phyloP scores from a whole-genome alignment of 2,797 vertebrate species.

The Propithecus deckenii region DNA sequence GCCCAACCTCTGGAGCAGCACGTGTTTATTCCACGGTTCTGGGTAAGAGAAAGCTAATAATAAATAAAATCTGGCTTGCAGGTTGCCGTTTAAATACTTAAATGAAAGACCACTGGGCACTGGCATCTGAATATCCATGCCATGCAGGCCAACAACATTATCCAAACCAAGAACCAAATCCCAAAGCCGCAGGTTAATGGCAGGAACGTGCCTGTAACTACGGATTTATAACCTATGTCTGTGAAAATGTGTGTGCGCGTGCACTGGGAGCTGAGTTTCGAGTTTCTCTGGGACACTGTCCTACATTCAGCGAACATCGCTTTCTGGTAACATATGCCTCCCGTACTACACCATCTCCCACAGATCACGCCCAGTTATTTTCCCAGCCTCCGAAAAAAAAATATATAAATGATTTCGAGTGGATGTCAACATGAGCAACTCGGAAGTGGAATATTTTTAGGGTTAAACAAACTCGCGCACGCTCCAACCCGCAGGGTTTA shows the following conservation, averaged over 20 bases:
- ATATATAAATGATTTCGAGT: constrained; percentile 58
- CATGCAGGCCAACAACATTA: neutral
- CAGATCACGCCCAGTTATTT: constrained; percentile 54
- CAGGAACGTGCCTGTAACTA: constrained; percentile 34
- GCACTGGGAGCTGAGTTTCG: neutral
- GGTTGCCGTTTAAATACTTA: neutral
- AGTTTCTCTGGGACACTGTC: constrained; percentile 55
- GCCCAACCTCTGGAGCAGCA: neutral
- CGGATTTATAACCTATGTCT: neutral
- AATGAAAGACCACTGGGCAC: neutral
- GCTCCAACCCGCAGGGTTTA: constrained; percentile 76
- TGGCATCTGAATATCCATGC: neutral
- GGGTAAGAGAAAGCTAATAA: neutral
- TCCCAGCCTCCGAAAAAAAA: neutral
- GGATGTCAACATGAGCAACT: constrained; percentile 65
- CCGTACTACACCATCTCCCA: constrained; percentile 60
- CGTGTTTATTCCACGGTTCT: neutral
- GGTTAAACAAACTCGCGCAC: constrained; percentile 54
- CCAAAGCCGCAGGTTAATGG: neutral
- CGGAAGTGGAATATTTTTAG: constrained; percentile 59
- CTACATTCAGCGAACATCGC: constrained; percentile 51
- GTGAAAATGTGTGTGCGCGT: no score
- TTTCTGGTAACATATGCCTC: constrained; percentile 71
- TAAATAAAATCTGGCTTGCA: neutral
- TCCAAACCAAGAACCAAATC: neutral